Conservation (phyloP, 2,113 vertebrate genomes). For the Onychorhynchus coronatus region DNA sequence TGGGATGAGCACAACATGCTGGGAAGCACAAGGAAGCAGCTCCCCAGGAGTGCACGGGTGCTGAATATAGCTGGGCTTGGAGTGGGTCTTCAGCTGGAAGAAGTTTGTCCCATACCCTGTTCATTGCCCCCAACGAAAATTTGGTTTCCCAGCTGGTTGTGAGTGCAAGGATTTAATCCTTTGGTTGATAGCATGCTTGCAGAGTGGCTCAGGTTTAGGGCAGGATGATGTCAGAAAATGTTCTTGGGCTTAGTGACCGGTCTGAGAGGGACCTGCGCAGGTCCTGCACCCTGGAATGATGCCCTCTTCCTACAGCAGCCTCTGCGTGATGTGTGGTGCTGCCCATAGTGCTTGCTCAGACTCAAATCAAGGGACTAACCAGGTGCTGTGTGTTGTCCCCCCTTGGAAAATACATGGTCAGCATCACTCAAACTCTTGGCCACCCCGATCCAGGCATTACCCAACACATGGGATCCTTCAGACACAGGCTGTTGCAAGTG, state of each 20-base stretch:
- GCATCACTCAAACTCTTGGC: background rate
- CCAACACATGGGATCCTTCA: background rate
- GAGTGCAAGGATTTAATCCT: background rate
- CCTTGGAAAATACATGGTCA: rapidly evolving
- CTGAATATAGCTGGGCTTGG: background rate
- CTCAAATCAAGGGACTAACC: background rate
- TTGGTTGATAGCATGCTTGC: background rate
- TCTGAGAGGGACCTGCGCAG: background rate
- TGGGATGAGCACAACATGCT: background rate
- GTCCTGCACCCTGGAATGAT: no score
- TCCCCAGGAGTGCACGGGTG: rapidly evolving
- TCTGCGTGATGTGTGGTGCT: background rate
- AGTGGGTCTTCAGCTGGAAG: background rate
- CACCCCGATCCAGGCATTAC: background rate
- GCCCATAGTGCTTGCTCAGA: background rate
- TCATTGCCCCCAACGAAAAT: rapidly evolving
- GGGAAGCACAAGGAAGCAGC: background rate
- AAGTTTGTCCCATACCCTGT: background rate
- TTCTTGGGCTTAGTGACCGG: rapidly evolving
- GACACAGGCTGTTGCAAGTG: background rate
- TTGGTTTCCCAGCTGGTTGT: background rate
- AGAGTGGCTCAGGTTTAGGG: background rate
- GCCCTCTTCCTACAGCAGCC: background rate
- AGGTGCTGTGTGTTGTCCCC: background rate
- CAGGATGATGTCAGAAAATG: rapidly evolving